phyloP scores from a whole-genome alignment of 2,888 invertebrate genomes.

The Pammene aurita region DNA sequence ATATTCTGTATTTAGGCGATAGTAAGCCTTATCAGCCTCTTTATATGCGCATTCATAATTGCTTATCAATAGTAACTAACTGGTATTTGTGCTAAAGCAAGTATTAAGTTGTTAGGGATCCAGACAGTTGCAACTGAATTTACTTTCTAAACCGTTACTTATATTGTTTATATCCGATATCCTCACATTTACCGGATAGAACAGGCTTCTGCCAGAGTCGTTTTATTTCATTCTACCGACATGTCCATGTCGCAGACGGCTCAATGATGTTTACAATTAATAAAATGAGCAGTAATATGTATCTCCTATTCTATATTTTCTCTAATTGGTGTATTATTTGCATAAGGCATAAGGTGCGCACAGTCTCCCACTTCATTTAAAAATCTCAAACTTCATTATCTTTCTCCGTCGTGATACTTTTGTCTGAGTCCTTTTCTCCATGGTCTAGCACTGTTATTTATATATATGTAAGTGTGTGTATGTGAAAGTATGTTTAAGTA shows the following conservation, averaged over 20 bases:
- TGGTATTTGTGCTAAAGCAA: conserved; percentile 9
- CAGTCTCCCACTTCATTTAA: too few relatives aligned
- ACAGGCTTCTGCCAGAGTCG: neutral
- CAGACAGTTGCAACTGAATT: conserved; percentile 5
- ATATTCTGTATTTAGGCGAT: neutral
- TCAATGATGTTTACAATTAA: neutral
- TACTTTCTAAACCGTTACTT: conserved; percentile 3
- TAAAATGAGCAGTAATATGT: too few relatives aligned
- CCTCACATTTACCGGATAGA: neutral
- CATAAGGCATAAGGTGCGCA: too few relatives aligned
- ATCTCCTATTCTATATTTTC: too few relatives aligned
- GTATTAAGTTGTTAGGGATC: conserved; percentile 23
- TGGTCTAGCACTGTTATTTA: too few relatives aligned
- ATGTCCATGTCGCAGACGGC: neutral
- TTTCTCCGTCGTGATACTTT: too few relatives aligned
- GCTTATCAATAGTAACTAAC: conserved; percentile 34
- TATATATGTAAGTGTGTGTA: too few relatives aligned
- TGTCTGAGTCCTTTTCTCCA: too few relatives aligned
- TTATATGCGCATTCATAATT: conserved; percentile 32
- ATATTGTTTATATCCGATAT: conserved; percentile 4
- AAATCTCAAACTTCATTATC: too few relatives aligned
- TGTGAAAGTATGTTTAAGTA: too few relatives aligned
- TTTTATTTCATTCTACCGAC: neutral
- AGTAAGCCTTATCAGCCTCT: conserved; percentile 29
- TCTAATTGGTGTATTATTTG: too few relatives aligned